Evolutionary conservation across 2,113 vertebrate genomes (phyloP).

Genomic region (Serinus canaria): DNA sequence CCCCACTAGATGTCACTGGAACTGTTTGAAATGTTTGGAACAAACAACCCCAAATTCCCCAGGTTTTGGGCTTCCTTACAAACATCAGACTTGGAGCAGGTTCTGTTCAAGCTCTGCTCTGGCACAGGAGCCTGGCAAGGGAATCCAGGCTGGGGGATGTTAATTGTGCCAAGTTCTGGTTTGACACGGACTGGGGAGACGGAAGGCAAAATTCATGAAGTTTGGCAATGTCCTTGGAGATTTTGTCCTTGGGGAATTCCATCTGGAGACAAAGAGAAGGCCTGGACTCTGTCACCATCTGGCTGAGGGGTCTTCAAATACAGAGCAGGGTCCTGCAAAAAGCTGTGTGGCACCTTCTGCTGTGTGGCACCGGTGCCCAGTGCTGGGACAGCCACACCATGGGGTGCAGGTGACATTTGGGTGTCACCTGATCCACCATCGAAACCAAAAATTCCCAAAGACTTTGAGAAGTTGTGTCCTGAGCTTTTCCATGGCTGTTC

Average conservation of each 20-base stretch:
- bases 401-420: not conserved
- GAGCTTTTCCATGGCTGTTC: not conserved
- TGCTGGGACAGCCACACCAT: not conserved
- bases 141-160: not conserved
- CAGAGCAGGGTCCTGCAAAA: not conserved
- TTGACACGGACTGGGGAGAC: not conserved
- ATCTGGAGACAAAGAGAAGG: not conserved
- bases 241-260: not conserved
- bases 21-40: slow-evolving; percentile 65
- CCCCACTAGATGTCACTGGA: slow-evolving; percentile 71
- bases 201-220: not conserved
- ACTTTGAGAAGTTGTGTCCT: not conserved
- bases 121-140: not conserved
- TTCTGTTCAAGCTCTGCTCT: not conserved
- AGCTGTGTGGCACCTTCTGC: not conserved
- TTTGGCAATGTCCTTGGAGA: not conserved
- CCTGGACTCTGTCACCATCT: rapidly evolving
- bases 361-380: not conserved
- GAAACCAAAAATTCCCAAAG: not conserved
- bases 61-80: not conserved
- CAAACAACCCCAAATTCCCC: slow-evolving; percentile 44
- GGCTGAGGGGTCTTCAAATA: not conserved
- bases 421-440: not conserved
- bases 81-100: not conserved
- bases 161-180: not conserved